Evolutionary conservation across 2,113 vertebrate genomes (phyloP).

Genomic region (Arizona elegans): DNA sequence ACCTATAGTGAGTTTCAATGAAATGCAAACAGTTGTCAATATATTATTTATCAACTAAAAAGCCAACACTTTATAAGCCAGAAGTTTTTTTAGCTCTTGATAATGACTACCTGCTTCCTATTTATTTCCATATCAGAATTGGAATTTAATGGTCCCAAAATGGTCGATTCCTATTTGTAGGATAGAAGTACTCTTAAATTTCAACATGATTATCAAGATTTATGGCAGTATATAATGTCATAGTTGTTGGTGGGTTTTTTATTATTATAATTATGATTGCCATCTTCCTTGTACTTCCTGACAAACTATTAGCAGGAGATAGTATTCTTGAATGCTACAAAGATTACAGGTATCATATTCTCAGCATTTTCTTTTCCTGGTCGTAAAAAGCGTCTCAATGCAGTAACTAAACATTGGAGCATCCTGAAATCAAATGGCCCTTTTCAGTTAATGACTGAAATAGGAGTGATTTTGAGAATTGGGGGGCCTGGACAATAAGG

Average conservation of each 20-base stretch:
- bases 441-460: conserved; percentile 28
- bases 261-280: background rate
- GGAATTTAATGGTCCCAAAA: background rate
- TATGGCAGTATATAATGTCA: background rate
- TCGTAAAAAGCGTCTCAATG: background rate
- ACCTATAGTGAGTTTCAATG: background rate
- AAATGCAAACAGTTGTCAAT: background rate
- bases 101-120: background rate
- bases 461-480: background rate
- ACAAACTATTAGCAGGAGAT: conserved; percentile 1
- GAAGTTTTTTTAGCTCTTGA: background rate
- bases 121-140: background rate
- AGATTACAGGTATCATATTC: background rate
- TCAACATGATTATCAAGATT: background rate
- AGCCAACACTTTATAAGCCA: background rate
- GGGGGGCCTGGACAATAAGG: conserved; percentile 13
- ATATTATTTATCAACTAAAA: background rate
- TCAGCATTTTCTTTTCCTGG: background rate
- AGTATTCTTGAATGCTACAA: background rate
- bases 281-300: background rate
- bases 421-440: conserved; percentile 7
- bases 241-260: background rate
- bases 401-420: background rate
- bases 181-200: background rate
- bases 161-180: background rate